These are phyloP conservation scores for Sapayoa aenigma DNA, from an alignment of 2,113 vertebrate species.

Conservation along the genomic window DNA sequence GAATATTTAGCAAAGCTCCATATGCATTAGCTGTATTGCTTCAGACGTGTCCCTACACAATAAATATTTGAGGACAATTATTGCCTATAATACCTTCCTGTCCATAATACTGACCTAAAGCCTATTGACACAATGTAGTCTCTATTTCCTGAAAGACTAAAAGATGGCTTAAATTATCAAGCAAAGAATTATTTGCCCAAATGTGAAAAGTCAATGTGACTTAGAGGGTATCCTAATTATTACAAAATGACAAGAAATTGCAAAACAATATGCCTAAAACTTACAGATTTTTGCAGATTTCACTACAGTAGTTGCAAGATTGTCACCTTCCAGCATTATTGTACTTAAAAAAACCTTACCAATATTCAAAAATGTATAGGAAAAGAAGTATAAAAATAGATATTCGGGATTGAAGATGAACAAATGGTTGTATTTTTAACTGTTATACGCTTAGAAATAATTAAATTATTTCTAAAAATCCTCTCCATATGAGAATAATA, in stretches of 20 bases:
- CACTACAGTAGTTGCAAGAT: background rate
- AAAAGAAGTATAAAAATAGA: background rate
- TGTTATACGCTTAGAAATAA: background rate
- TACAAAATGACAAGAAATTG: background rate
- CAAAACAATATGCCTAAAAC: background rate
- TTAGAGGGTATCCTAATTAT: background rate
- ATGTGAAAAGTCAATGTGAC: background rate
- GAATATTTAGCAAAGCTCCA: background rate
- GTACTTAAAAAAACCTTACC: background rate
- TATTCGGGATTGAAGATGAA: background rate
- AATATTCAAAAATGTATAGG: background rate
- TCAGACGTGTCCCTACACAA: background rate
- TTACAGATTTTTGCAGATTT: background rate
- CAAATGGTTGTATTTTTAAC: background rate
- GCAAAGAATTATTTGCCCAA: background rate
- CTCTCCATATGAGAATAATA: background rate
- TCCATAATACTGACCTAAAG: background rate
- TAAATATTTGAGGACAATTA: background rate
- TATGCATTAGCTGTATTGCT: background rate
- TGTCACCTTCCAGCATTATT: background rate
- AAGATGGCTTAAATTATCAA: background rate
- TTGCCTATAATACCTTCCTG: background rate
- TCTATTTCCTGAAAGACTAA: background rate
- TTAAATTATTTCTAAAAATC: background rate
- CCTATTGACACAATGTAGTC: background rate